Conservation (phyloP, 2,888 invertebrate species). For the Heliconius charithonia region DNA sequence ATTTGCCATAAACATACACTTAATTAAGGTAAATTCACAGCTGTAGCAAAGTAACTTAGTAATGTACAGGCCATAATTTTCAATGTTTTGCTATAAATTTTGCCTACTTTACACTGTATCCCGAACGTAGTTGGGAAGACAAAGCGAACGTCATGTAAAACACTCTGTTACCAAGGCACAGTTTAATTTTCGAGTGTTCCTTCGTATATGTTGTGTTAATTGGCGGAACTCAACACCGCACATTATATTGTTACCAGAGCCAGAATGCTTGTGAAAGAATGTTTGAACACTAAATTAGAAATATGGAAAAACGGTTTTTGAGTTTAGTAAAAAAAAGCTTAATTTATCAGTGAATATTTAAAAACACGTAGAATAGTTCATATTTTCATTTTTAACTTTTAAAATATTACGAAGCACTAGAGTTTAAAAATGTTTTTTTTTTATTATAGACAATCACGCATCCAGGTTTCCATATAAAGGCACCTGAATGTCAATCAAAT, state of each 20-base stretch:
- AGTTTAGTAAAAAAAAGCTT: not conserved
- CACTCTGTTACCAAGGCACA: not conserved
- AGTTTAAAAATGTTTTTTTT: not conserved
- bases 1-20: not conserved
- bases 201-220: not conserved
- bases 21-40: not conserved
- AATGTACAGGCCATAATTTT: not conserved
- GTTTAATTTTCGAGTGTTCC: not conserved
- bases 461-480: not conserved
- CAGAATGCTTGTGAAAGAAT: too few species aligned
- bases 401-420: conserved; percentile 4
- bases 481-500: not conserved
- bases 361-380: not conserved
- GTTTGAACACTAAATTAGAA: not conserved
- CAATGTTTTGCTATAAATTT: not conserved
- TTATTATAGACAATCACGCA: not conserved
- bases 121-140: not conserved
- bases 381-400: conserved; percentile 14
- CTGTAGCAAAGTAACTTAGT: not conserved
- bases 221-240: not conserved
- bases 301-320: not conserved
- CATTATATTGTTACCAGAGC: not conserved
- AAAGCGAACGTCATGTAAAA: not conserved
- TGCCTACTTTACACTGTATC: not conserved
- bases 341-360: not conserved